phyloP scores from a whole-genome alignment of 2,797 vertebrate species.

The Masticophis lateralis region DNA sequence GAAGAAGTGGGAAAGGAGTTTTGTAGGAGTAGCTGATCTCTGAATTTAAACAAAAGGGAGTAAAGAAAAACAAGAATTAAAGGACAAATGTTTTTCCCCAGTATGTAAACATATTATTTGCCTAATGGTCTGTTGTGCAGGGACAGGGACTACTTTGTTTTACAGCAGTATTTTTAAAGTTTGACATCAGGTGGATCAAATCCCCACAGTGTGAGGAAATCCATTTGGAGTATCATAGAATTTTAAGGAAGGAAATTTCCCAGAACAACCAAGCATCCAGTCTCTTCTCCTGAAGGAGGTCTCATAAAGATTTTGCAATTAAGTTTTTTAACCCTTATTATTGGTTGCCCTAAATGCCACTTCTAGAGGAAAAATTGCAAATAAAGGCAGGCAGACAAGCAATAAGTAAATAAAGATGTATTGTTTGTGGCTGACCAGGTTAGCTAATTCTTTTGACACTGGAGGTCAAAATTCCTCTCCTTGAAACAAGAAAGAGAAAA shows the following conservation, averaged over 20 bases:
- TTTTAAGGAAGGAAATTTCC: background rate
- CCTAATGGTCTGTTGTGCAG: background rate
- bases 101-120: slow-evolving; percentile 27
- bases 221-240: background rate
- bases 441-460: background rate
- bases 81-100: background rate
- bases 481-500: background rate
- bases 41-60: slow-evolving; percentile 28
- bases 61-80: slow-evolving; percentile 39
- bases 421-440: background rate
- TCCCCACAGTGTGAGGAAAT: slow-evolving; percentile 2
- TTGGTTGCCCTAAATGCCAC: background rate
- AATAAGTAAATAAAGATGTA: background rate
- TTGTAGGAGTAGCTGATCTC: slow-evolving; percentile 41
- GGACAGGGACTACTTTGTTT: slow-evolving; percentile 24
- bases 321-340: background rate
- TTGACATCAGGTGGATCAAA: slow-evolving; percentile 11
- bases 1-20: slow-evolving; percentile 20
- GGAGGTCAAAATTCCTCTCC: background rate
- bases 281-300: background rate
- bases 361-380: background rate
- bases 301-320: background rate
- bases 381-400: background rate
- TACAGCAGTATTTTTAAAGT: slow-evolving; percentile 4
- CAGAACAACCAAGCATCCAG: background rate